A percentile compares a stretch with the other conserved stretches of the same genome.
Conservation (phyloP, 1,140 invertebrate genomes). For the Drosophila melanica region DNA sequence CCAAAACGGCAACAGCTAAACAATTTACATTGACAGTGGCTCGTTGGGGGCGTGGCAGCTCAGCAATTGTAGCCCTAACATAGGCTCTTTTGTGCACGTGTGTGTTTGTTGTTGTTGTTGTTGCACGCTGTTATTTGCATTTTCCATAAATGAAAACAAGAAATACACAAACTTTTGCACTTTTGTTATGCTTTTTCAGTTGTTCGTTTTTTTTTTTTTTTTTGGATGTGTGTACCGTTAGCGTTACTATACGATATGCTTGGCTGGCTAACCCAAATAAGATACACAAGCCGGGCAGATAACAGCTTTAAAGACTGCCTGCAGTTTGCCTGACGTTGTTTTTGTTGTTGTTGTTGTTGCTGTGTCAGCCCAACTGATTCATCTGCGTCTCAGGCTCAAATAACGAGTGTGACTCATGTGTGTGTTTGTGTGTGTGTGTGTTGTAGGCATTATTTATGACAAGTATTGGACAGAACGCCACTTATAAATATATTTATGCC, state of each 20-base stretch:
- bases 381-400: constrained; percentile 49
- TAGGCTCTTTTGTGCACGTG: constrained; percentile 51
- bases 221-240: constrained; percentile 59
- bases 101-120: constrained; percentile 42
- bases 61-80: constrained; percentile 1
- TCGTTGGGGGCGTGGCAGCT: neutral
- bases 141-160: constrained; percentile 66
- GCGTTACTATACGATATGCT: constrained; percentile 51
- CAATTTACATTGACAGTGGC: constrained; percentile 50
- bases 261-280: constrained; percentile 79
- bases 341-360: constrained; percentile 20
- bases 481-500: constrained; percentile 52
- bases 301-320: constrained; percentile 37
- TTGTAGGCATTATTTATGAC: constrained; percentile 48
- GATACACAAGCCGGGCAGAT: constrained; percentile 31
- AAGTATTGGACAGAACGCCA: constrained; percentile 44
- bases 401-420: constrained; percentile 62
- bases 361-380: constrained; percentile 71
- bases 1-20: constrained; percentile 26
- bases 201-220: constrained; percentile 50
- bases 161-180: constrained; percentile 46
- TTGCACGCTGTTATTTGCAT: constrained; percentile 63
- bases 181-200: constrained; percentile 55
- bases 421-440: constrained; percentile 26
- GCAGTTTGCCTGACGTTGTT: constrained; percentile 21